Percentiles rank a stretch among this genome's conserved stretches.
phyloP scores from a whole-genome alignment of 2,888 invertebrate genomes.

The Keiferia lycopersicella region DNA sequence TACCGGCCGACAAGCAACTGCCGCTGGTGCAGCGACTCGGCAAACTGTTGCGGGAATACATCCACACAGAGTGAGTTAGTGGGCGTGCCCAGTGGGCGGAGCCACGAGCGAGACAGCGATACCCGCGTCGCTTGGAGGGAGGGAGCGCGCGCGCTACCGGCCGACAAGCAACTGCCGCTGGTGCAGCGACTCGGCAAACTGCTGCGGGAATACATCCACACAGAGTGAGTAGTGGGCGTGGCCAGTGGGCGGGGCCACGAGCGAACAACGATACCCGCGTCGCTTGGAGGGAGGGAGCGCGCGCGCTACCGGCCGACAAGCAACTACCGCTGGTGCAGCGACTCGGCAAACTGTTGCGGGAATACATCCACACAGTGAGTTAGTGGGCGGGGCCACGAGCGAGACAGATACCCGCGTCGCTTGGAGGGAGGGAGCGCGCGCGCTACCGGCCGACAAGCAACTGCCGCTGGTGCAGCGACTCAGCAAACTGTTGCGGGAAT shows the following conservation, averaged over 20 bases:
- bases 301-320: constrained; percentile 30
- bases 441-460: too few species aligned
- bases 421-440: too few species aligned
- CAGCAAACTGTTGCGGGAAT: too few species aligned
- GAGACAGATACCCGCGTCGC: too few species aligned
- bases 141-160: constrained; percentile 38
- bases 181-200: not conserved
- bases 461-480: too few species aligned
- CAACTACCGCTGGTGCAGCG: not conserved
- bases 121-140: constrained; percentile 82
- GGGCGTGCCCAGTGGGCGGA: too few species aligned
- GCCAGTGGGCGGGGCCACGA: too few species aligned
- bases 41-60: not conserved
- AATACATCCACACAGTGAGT: not conserved
- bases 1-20: constrained; percentile 20
- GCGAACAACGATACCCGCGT: constrained; percentile 78
- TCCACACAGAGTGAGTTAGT: not conserved
- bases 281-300: constrained; percentile 77
- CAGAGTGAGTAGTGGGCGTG: constrained; percentile 6
- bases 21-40: not conserved
- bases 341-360: not conserved
- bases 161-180: not conserved
- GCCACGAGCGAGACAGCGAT: constrained; percentile 75
- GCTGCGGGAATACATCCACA: not conserved
- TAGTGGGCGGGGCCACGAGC: too few species aligned